Percentiles rank a stretch among this genome's conserved stretches.
Evolutionary conservation across 2,888 invertebrate species (phyloP).

Genomic region (Keiferia lycopersicella): DNA sequence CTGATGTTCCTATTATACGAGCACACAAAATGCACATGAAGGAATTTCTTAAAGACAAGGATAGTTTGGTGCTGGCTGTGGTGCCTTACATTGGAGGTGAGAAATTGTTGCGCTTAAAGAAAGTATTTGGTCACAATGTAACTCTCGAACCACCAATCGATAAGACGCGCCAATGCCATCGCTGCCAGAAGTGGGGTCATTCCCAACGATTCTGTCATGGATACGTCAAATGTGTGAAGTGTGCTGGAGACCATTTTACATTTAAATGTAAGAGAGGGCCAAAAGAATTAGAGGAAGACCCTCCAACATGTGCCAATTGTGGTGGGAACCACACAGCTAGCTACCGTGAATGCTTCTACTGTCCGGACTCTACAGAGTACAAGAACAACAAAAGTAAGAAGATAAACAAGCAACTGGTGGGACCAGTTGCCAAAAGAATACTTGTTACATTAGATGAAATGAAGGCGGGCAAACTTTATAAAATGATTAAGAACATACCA

Average conservation of each 20-base stretch:
- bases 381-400: constrained; percentile 32
- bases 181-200: constrained; percentile 71
- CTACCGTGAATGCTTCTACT: constrained; percentile 49
- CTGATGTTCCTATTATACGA: constrained; percentile 52
- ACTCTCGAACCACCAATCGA: constrained; percentile 52
- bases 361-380: constrained; percentile 42
- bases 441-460: constrained; percentile 30
- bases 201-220: constrained; percentile 61
- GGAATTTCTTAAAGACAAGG: constrained; percentile 37
- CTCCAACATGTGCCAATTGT: constrained; percentile 64
- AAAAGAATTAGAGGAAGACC: constrained; percentile 38
- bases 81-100: constrained; percentile 50
- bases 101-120: constrained; percentile 45
- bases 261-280: constrained; percentile 53
- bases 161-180: constrained; percentile 59
- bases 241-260: constrained; percentile 58
- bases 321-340: constrained; percentile 54
- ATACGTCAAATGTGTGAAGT: constrained; percentile 60
- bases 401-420: neutral
- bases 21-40: constrained; percentile 56
- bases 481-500: constrained; percentile 12
- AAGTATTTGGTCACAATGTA: constrained; percentile 49
- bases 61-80: constrained; percentile 50
- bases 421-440: neutral
- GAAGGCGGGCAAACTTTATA: constrained; percentile 25